Conservation (phyloP, 2,797 vertebrate genomes). For the Mus spretus region DNA sequence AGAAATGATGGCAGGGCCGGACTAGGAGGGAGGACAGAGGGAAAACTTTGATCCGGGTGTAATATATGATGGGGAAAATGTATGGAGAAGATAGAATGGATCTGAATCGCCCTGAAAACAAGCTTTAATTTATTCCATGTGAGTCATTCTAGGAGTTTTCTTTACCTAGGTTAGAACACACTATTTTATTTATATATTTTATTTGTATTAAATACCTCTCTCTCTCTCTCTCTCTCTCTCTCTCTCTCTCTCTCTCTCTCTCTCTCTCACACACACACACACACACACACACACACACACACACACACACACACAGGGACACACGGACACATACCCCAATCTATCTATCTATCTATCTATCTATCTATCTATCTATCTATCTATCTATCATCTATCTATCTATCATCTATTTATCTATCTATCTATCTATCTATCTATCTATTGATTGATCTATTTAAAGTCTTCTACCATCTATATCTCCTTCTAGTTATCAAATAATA, state of each 20-base stretch:
- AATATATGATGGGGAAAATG: not conserved
- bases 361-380: not conserved
- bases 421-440: not conserved
- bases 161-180: not conserved
- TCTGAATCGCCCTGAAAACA: not conserved
- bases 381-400: not conserved
- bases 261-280: not conserved
- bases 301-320: not conserved
- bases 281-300: no score
- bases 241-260: no score
- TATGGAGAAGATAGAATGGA: not conserved
- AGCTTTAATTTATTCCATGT: not conserved
- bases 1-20: no score
- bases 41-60: no score
- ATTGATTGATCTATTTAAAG: not conserved
- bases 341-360: no score
- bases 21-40: no score
- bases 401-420: not conserved
- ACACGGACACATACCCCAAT: no score
- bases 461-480: not conserved
- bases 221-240: no score
- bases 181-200: not conserved
- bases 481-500: not conserved
- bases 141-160: not conserved
- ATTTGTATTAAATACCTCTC: not conserved